Evolutionary conservation across 2,113 vertebrate species (phyloP), one percentile per base, ranked within the genome.

Genomic region (Zosterops lateralis): DNA sequence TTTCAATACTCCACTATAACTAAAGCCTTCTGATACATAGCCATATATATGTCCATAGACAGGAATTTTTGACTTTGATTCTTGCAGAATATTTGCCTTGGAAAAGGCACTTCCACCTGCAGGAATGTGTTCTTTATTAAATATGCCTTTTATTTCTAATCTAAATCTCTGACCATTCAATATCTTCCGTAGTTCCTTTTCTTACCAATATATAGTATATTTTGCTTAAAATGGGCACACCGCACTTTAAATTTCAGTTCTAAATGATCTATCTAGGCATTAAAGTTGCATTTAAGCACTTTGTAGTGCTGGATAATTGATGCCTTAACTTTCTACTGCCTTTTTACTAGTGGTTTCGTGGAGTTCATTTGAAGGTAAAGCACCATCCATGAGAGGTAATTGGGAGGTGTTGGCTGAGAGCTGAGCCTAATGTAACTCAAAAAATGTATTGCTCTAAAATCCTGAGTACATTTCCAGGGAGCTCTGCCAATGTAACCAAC

Each of bases 331-430:
- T 93, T 82, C 74, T 62, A 65, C 58, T 58, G 58, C 67, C 29
- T 93, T 89, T 91, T 79, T 58, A 66, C 45, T 73, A 44, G 74
- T 79, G 42, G 42, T 32, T 93, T 91, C 74, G 50, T 44, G 81
- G 91, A 53, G 89, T 95, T 92, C 87, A 85, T 87, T 91, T 83
- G 62, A 91, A 96, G 84, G 87, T 92, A 91, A 95, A 96, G 54
- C 51, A 92, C 50, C 18, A 71, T 76, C 24, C 6, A 0, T n/a
- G 47, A 93, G 62, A 95, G 29, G 44, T 82, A 96, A 87, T n/a
- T 93, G 54, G 40, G 45, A 50, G 29, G 47, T 90, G 54, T 36
- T 70, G 31, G 16, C 67, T 79, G 32, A 89, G 42, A 91, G 29
- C 29, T 82, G 42, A 93, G 26, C 32, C 29, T 84, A 73, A 87